phyloP scores from a whole-genome alignment of 1,140 invertebrate species.

The Aradophagus sp. region DNA sequence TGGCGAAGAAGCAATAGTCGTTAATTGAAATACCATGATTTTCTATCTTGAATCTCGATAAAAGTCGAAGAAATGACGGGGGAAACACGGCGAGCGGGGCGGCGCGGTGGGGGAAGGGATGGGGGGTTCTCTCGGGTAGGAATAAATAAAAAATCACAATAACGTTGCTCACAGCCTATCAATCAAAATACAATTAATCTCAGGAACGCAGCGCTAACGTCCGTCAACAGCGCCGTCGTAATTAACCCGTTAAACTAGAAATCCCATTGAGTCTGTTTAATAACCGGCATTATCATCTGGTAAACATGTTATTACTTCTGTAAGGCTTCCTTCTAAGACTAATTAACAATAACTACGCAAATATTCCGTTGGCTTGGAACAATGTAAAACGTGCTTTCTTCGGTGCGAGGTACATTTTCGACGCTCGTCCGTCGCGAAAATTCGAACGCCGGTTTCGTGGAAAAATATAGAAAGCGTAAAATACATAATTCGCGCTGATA shows the following conservation, averaged over 20 bases:
- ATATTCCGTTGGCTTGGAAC: conserved; percentile 22
- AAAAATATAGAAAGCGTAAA: no score
- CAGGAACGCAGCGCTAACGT: conserved; percentile 12
- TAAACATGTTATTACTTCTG: conserved; percentile 49
- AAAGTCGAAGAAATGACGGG: no score
- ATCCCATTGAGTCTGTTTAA: conserved; percentile 50
- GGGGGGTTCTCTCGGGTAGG: no score
- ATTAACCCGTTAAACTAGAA: conserved; percentile 58
- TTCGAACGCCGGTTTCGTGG: no score
- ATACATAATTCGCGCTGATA: no score
- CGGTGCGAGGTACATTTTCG: no score
- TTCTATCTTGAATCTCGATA: conserved; percentile 20
- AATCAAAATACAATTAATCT: conserved; percentile 54
- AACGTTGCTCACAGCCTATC: conserved; percentile 33
- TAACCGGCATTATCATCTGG: conserved; percentile 35
- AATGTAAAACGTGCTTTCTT: conserved; percentile 6
- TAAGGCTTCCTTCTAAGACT: conserved; percentile 35
- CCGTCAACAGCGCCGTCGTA: conserved; percentile 36
- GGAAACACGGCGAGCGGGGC: no score
- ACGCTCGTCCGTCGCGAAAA: no score
- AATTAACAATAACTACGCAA: conserved; percentile 40
- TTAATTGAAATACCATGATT: conserved; percentile 28
- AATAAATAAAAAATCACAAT: conserved; percentile 22
- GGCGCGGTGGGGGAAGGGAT: no score
- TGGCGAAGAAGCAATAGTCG: conserved; percentile 20